phyloP scores from a whole-genome alignment of 2,888 invertebrate genomes.

The Nemapogon koenigi region DNA sequence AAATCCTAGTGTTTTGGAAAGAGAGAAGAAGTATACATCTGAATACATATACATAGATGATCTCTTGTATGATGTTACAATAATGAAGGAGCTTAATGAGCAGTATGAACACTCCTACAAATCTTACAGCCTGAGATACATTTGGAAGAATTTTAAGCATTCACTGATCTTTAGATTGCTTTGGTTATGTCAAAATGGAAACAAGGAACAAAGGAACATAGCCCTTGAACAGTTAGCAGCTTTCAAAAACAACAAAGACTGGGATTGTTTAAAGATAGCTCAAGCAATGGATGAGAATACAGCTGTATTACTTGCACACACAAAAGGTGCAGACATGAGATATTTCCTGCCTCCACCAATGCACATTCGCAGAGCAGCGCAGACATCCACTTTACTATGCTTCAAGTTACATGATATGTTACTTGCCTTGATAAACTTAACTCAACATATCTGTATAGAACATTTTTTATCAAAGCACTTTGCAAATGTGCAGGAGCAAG shows the following conservation, averaged over 20 bases:
- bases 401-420: constrained; percentile 41
- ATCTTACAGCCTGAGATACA: constrained; percentile 34
- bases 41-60: constrained; percentile 58
- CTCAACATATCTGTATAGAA: constrained; percentile 42
- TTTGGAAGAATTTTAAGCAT: constrained; percentile 70
- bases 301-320: constrained; percentile 79
- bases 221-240: constrained; percentile 71
- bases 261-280: constrained; percentile 77
- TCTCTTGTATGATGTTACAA: constrained; percentile 33
- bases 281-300: constrained; percentile 80
- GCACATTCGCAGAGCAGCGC: constrained; percentile 43
- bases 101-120: constrained; percentile 31
- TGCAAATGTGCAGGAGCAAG: constrained; percentile 39
- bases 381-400: constrained; percentile 40
- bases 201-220: constrained; percentile 64
- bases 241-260: constrained; percentile 70
- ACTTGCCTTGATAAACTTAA: constrained; percentile 26
- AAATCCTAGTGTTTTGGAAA: constrained; percentile 40
- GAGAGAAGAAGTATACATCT: constrained; percentile 42
- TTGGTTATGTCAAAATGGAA: constrained; percentile 71
- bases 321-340: constrained; percentile 70
- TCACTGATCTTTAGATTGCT: constrained; percentile 71
- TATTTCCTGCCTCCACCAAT: constrained; percentile 78
- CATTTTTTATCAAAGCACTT: constrained; percentile 48
- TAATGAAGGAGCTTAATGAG: constrained; percentile 32